Evolutionary conservation across 92 coral and sea anemone genomes (phyloP).

Genomic region (Porites cylindrica): DNA sequence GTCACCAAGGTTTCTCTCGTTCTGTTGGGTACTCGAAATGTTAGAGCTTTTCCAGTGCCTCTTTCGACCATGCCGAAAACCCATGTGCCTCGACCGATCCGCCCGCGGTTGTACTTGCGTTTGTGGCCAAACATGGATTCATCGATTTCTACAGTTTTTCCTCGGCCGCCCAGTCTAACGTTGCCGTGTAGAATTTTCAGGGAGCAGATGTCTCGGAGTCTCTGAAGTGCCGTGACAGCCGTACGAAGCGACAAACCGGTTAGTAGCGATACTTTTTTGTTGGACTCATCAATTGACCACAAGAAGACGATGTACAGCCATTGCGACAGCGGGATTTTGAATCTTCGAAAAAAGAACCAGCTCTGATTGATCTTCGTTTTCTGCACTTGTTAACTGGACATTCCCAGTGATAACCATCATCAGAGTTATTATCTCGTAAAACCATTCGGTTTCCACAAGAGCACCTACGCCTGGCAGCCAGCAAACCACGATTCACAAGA

Average conservation of each 20-base stretch:
- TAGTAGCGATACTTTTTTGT: conserved; percentile 15
- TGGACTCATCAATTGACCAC: conserved; percentile 21
- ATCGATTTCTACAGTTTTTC: conserved; percentile 9
- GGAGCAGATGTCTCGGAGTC: conserved; percentile 11
- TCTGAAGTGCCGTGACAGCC: conserved; percentile 8
- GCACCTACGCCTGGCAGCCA: too few relatives aligned
- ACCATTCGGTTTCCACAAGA: too few relatives aligned
- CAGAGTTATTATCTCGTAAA: too few relatives aligned
- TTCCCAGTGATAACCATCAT: background rate
- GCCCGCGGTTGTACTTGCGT: background rate
- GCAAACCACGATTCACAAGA: too few relatives aligned
- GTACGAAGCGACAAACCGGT: background rate
- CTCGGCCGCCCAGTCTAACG: conserved; percentile 27
- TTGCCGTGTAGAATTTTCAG: conserved; percentile 19
- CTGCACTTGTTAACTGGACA: background rate
- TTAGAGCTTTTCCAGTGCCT: background rate
- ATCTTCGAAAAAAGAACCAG: background rate
- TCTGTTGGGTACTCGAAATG: conserved; percentile 9
- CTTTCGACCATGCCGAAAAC: conserved; percentile 25
- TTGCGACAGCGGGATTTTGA: conserved; percentile 4
- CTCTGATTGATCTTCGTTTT: conserved; percentile 4
- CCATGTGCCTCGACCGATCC: conserved; percentile 37
- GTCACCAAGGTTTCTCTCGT: conserved; percentile 31
- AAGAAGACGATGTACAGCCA: conserved; percentile 21
- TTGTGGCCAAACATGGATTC: background rate